Conservation (phyloP, 2,888 invertebrate genomes). For the Elysia crispata region DNA sequence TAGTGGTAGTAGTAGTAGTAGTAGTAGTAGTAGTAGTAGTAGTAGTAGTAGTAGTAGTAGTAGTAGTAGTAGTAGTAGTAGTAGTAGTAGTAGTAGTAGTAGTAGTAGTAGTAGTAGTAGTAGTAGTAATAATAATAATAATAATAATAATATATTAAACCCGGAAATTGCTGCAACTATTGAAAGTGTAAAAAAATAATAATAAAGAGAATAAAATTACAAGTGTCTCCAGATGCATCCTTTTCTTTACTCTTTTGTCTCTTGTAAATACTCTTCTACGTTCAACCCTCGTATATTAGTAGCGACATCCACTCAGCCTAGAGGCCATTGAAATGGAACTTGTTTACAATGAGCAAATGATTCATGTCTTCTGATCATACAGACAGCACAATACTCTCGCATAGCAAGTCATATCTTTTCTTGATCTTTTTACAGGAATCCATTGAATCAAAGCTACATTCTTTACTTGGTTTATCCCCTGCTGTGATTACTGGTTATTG, state of each 20-base stretch:
- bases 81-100: not conserved
- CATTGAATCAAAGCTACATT: too few species aligned
- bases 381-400: too few species aligned
- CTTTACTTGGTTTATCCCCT: too few species aligned
- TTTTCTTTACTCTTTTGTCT: not conserved
- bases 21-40: constrained; percentile 39
- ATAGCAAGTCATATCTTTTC: too few species aligned
- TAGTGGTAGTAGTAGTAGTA: constrained; percentile 44
- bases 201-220: not conserved
- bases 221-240: not conserved
- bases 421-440: too few species aligned
- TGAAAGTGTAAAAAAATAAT: not conserved
- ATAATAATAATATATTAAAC: not conserved
- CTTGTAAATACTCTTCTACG: too few species aligned
- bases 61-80: not conserved
- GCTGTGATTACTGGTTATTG: too few species aligned
- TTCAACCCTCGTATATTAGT: too few species aligned
- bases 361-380: too few species aligned
- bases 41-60: constrained; percentile 42
- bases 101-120: not conserved
- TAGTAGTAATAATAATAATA: not conserved
- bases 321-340: too few species aligned
- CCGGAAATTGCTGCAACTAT: not conserved
- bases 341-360: too few species aligned
- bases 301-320: too few species aligned